Conservation (phyloP, 2,888 invertebrate species). For the Parthenolecanium corni region DNA sequence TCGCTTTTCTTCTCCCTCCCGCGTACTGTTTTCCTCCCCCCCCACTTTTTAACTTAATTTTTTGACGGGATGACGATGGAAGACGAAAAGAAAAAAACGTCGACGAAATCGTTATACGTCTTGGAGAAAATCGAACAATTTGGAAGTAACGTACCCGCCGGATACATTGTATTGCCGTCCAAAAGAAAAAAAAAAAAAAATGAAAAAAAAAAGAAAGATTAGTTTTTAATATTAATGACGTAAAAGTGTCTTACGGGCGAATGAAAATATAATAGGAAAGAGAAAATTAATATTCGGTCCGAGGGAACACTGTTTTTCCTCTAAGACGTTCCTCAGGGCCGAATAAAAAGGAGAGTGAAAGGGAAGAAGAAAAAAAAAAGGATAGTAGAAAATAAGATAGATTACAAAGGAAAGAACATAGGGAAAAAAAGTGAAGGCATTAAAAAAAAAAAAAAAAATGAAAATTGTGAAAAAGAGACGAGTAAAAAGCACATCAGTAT, state of each 20-base stretch:
- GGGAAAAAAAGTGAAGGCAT: too few relatives aligned
- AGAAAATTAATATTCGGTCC: constrained; percentile 26
- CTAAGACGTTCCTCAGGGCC: not conserved
- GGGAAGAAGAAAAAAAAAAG: constrained; percentile 1
- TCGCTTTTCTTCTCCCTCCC: too few relatives aligned
- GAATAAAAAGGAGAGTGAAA: not conserved
- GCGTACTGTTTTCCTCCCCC: too few relatives aligned
- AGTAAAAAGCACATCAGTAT: constrained; percentile 5
- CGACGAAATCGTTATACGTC: too few relatives aligned
- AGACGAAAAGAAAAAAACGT: too few relatives aligned
- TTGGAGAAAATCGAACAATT: constrained; percentile 15
- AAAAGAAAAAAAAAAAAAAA: too few relatives aligned
- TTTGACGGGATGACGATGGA: too few relatives aligned
- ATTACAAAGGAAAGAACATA: constrained; percentile 5
- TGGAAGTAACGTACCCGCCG: constrained; percentile 1
- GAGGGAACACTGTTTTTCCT: constrained; percentile 21
- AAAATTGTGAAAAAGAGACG: not conserved
- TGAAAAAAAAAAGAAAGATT: constrained; percentile 27
- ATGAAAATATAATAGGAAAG: constrained; percentile 27
- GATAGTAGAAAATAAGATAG: constrained; percentile 15
- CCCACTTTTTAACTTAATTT: too few relatives aligned
- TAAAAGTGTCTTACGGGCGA: constrained; percentile 26
- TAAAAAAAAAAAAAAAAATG: constrained; percentile 1
- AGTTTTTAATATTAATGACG: constrained; percentile 28
- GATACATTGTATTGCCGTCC: constrained; percentile 10